Evolutionary conservation across 2,113 vertebrate genomes (phyloP), one percentile per base, ranked within the genome.

Genomic region (Corydoras sp.): DNA sequence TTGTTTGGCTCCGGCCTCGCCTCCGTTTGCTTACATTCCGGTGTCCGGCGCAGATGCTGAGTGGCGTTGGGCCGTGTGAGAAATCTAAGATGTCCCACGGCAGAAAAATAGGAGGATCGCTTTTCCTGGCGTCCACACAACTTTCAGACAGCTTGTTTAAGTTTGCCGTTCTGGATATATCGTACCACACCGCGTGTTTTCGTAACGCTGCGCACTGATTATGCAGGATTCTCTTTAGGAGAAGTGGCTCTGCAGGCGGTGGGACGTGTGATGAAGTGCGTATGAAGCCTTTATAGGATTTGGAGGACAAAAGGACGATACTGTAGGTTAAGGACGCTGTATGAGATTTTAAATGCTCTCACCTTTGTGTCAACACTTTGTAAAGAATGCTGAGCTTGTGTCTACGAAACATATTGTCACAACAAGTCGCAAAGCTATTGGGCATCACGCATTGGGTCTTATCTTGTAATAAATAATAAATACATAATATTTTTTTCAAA

Each of bases 11-110:
- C 61, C 48, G 13, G 65, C 32, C 50, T 62, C 49, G 10, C n/a
- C 49, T 60, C 58, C 68, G 65, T 74, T 74, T 74, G 72, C 72
- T 74, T 74, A 74, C 65, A 74, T 56, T 74, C 50, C 50, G 58
- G 13, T 58, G 50, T 68, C 51, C 65, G 48, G 59, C 31, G 24
- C 75, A 77, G 70, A 77, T 77, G 71, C 75, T 49, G 54, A 73
- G 56, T 43, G 58, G 55, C 65, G 58, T 53, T 55, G 51, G 60
- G 60, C 35, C 24, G 15, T 18, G 73, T 53, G 67, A 69, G 75
- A 72, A 65, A 58, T 59, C 24, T 51, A 29, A 51, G 69, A 62
- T 65, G 73, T 70, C 68, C 73, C 35, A 35, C 7, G 53, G 32
- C 60, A 62, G 13, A 8, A n/a, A n/a, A 62, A 61, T 60, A 43